Evolutionary conservation across 2,113 vertebrate species (phyloP).

Genomic region (Mesitornis unicolor): DNA sequence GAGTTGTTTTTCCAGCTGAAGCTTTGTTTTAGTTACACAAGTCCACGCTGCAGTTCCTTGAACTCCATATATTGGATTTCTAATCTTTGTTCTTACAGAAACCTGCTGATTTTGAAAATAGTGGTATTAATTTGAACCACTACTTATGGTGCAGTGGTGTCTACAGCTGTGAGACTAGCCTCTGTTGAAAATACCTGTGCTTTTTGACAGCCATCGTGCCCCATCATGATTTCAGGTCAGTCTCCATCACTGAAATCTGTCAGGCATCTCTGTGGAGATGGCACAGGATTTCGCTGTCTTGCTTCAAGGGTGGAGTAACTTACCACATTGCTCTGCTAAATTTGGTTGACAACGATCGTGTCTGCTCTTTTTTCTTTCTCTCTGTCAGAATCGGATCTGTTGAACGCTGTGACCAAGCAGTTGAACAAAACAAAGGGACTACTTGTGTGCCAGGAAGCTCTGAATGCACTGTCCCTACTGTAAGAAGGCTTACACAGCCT

Average conservation of each 20-base stretch:
- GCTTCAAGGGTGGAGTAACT: background rate
- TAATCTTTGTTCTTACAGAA: background rate
- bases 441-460: background rate
- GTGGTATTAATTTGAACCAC: background rate
- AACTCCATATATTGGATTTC: background rate
- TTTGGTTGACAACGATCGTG: background rate
- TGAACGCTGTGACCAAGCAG: accelerated
- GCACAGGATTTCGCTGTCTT: background rate
- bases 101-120: background rate
- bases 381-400: background rate
- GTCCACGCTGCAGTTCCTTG: background rate
- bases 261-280: background rate
- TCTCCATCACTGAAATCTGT: background rate
- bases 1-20: background rate
- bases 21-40: background rate
- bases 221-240: background rate
- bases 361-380: background rate
- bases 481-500: background rate
- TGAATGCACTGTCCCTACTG: background rate
- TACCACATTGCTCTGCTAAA: background rate
- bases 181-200: background rate
- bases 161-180: background rate
- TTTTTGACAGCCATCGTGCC: background rate
- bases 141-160: background rate
- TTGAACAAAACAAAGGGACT: background rate